These are phyloP conservation scores for Potamarius usumacintae DNA, from an alignment of 2,113 vertebrate species.

Conservation along the genomic window DNA sequence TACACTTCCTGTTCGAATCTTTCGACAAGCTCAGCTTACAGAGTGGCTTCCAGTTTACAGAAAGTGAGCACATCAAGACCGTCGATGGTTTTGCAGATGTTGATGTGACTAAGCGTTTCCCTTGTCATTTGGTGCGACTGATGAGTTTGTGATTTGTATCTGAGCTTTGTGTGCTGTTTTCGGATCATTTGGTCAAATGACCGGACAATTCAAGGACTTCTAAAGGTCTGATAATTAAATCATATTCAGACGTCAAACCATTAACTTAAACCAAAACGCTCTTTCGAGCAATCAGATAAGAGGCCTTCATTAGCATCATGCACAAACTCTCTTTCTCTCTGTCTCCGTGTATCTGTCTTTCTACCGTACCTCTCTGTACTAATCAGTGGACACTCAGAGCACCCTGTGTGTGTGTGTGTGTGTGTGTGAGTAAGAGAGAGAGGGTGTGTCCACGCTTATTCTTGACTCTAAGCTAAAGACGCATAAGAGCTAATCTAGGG, in stretches of 20 bases:
- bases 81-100: neutral
- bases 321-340: slow-evolving; percentile 55
- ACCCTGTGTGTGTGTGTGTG: slow-evolving; percentile 2
- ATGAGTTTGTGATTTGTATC: neutral
- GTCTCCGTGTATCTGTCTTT: neutral
- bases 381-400: slow-evolving; percentile 24
- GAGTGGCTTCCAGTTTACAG: neutral
- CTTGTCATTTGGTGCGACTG: neutral
- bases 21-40: neutral
- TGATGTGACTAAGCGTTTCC: neutral
- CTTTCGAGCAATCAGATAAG: slow-evolving; percentile 69
- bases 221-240: neutral
- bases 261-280: slow-evolving; percentile 20
- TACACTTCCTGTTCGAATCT: neutral
- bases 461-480: slow-evolving; percentile 36
- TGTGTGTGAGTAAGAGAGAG: neutral
- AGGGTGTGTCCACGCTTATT: slow-evolving; percentile 4
- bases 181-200: no score
- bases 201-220: neutral
- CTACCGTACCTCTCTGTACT: neutral
- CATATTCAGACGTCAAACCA: neutral
- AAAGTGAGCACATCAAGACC: neutral
- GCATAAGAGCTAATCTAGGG: slow-evolving; percentile 61
- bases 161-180: neutral
- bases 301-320: slow-evolving; percentile 73